Base-by-base conservation (phyloP, 2,113 vertebrate species). In the Clinocottus analis region DNA sequence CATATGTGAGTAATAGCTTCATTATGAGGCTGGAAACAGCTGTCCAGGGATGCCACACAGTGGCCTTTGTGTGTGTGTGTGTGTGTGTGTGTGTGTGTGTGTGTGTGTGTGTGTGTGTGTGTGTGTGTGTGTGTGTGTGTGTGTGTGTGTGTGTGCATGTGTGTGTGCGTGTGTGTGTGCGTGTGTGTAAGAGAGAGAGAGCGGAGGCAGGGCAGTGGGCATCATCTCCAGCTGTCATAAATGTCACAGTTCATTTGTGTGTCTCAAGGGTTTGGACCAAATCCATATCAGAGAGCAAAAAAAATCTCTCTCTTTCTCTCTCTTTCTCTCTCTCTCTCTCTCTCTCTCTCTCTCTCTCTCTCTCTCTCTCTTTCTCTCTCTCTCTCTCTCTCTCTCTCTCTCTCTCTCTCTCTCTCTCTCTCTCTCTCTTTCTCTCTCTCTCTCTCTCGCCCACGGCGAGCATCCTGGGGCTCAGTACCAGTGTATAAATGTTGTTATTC, bases 231-330 rank as follows among this genome's bases (percentile, higher is more conserved):
- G 82, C 81, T 92, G 88, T 91, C 91, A 90, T 70, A 67, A 79
- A 91, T 93, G 91, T 90, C 89, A 89, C 77, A 91, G 85, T 90
- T 91, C 89, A 92, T 91, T 90, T 89, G 77, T 77, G 80, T 84
- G 82, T 88, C 91, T 90, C 77, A 84, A 80, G 90, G 91, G 86
- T 83, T 89, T 92, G 92, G 86, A 91, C 85, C 87, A 77, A 89
- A 90, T 90, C 87, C 90, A 92, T 90, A 86, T 89, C 65, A 83
- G 72, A 84, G 85, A 86, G 86, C 89, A 92, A 83, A 85, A 83
- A 84, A 87, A 86, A 85, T 67, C 58, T 59, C 67, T 55, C 59
- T 39, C 39, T 27, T 85, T 67, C 58, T 59, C 67, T 55, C 59
- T 39, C 39, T 27, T 85, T 67, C 58, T 59, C 67, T 55, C 59